Evolutionary conservation across 2,797 vertebrate species (phyloP), one percentile per base, ranked within the genome.

Genomic region (Galagoides demidoff): DNA sequence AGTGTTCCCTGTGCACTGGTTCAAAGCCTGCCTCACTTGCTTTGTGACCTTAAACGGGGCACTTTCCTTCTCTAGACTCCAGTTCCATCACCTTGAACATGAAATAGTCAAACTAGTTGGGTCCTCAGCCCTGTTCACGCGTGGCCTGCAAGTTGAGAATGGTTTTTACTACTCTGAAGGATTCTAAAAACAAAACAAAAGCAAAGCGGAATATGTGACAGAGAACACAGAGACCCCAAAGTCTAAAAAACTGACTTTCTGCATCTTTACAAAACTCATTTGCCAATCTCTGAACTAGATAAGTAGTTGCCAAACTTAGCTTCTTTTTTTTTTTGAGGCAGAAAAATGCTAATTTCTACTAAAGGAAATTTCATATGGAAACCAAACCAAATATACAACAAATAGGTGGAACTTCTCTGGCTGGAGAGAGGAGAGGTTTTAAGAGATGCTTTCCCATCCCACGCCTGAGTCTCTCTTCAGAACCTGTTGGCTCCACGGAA

Each of bases 221-320:
- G 57, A 79, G 37, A 73, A 11, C 16, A n/a, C 43, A 59, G 14
- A 73, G 45, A 9, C 20, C 61, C 66, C 27, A 25, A 37, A 73
- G 39, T 70, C 84, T 76, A 68, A 92, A 86, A 83, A 83, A 63
- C 45, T 77, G 86, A 39, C 25, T 68, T 88, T 74, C 71, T 90
- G 16, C 3, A 19, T 77, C 49, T 90, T 90, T 73, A 43, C 17
- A 78, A n/a, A 77, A 27, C 63, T 29, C 6, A 6, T 49, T 55
- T 83, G 23, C 31, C 39, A 85, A 16, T 5, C 20, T 25, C 39
- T 94, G 43, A 94, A 84, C 13, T 87, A 61, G 37, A 73, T 57
- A 63, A 57, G 27, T 59, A 88, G n/a, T 81, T 79, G 12, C 37
- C 73, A 76, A 83, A 37, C 10, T 68, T 43, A n/a, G 20, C 14